Conservation (phyloP, 2,113 vertebrate genomes). For the Nannospalax galili region DNA sequence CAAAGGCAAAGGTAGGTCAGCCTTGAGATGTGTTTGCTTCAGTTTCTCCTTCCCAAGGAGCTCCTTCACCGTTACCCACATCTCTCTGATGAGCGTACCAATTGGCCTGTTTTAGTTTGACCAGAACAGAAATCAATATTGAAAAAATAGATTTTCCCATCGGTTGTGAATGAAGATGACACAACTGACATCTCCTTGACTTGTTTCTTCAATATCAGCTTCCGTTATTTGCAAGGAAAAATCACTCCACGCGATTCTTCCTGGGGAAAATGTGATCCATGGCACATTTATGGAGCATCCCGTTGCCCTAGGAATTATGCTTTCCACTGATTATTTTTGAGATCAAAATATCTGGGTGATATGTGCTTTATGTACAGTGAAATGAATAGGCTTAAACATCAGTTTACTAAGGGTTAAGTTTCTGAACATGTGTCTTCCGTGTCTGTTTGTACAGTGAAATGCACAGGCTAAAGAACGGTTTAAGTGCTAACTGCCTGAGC, state of each 20-base stretch:
- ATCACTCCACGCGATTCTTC: conserved; percentile 21
- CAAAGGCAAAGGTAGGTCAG: conserved; percentile 59
- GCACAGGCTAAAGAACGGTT: too few species aligned
- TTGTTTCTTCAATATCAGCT: conserved; percentile 57
- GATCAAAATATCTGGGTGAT: not conserved
- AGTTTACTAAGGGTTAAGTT: not conserved
- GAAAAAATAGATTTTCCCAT: conserved; percentile 73
- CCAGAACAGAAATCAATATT: conserved; percentile 66
- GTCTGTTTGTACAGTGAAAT: too few species aligned
- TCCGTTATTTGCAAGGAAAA: conserved; percentile 33
- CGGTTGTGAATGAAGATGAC: conserved; percentile 58
- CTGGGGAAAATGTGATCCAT: not conserved
- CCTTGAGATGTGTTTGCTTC: conserved; percentile 16
- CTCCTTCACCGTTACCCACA: conserved; percentile 20
- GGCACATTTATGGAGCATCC: not conserved
- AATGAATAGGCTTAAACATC: not conserved
- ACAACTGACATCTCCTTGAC: conserved; percentile 56
- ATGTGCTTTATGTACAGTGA: not conserved
- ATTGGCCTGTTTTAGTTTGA: conserved; percentile 64
- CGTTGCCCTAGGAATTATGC: not conserved
- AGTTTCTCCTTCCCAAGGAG: conserved; percentile 2
- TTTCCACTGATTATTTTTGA: not conserved
- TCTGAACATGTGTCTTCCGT: not conserved
- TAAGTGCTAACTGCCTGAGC: too few species aligned
- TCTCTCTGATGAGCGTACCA: conserved; percentile 50